These are phyloP conservation scores for Carettochelys insculpta DNA, from an alignment of 2,113 vertebrate species.

Conservation along the genomic window DNA sequence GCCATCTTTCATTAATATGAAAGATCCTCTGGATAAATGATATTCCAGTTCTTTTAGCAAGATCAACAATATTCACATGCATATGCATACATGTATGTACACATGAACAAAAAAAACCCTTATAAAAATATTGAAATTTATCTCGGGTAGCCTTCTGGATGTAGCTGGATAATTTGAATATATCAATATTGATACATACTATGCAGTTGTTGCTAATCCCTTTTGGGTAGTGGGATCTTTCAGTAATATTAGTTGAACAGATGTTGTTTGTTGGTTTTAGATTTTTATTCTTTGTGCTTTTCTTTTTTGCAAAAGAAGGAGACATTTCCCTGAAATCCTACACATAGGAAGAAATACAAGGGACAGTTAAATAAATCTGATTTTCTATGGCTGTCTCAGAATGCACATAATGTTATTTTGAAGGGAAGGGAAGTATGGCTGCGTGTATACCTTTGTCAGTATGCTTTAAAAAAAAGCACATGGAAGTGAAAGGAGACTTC, in stretches of 20 bases:
- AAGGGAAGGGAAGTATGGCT: neutral
- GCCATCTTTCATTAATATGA: too few species aligned
- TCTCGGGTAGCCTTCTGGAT: neutral
- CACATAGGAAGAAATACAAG: slow-evolving; percentile 25
- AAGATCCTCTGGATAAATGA: neutral
- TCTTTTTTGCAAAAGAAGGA: neutral
- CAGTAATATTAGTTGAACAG: neutral
- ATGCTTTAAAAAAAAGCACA: slow-evolving; percentile 21
- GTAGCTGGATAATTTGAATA: slow-evolving; percentile 9
- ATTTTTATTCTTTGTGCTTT: slow-evolving; percentile 28
- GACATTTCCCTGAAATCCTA: slow-evolving; percentile 30
- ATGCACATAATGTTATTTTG: neutral
- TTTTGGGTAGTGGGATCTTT: slow-evolving; percentile 12
- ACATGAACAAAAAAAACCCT: neutral
- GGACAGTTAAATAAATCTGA: neutral
- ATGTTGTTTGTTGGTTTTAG: slow-evolving; percentile 1
- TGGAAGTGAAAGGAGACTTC: neutral
- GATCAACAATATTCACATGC: neutral
- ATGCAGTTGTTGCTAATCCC: slow-evolving; percentile 10
- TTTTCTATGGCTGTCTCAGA: neutral
- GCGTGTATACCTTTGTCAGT: neutral
- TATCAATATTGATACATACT: slow-evolving; percentile 12
- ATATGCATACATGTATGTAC: neutral
- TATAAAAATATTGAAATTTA: neutral
- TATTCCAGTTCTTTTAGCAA: neutral